A percentile compares a stretch with the other conserved stretches of the same genome.
These are phyloP conservation scores for Artemia sinica DNA, from an alignment of 2,888 invertebrate species.

Conservation along the genomic window DNA sequence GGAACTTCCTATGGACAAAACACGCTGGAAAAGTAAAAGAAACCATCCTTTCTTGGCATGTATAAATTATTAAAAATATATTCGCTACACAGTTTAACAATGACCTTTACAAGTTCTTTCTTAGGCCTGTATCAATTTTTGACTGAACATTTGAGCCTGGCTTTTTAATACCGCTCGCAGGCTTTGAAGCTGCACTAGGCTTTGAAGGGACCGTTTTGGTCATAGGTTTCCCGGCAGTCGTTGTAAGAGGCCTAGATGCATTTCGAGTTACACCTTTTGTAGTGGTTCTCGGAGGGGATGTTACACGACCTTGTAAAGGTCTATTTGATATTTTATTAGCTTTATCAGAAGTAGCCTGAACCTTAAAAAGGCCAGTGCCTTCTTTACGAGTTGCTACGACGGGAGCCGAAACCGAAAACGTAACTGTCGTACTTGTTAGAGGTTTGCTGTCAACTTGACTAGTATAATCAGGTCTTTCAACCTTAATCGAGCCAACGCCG, in stretches of 20 bases:
- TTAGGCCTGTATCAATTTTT: neutral
- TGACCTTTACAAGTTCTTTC: neutral
- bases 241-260: neutral
- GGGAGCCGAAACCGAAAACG: neutral
- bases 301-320: neutral
- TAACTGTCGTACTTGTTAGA: neutral
- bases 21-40: no score
- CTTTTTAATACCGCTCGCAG: neutral
- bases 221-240: neutral
- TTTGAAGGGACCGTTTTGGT: neutral
- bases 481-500: slow-evolving; percentile 10
- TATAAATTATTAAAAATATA: no score
- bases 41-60: no score
- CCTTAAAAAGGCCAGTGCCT: neutral
- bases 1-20: no score
- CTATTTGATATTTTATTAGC: neutral
- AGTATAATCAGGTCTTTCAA: slow-evolving; percentile 11
- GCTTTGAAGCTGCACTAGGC: neutral
- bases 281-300: neutral
- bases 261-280: neutral
- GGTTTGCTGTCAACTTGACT: neutral
- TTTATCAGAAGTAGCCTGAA: neutral
- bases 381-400: neutral
- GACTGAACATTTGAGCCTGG: slow-evolving; percentile 3
- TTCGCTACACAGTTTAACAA: no score